Conservation (phyloP, 2,797 vertebrate genomes). For the Manis pentadactyla region DNA sequence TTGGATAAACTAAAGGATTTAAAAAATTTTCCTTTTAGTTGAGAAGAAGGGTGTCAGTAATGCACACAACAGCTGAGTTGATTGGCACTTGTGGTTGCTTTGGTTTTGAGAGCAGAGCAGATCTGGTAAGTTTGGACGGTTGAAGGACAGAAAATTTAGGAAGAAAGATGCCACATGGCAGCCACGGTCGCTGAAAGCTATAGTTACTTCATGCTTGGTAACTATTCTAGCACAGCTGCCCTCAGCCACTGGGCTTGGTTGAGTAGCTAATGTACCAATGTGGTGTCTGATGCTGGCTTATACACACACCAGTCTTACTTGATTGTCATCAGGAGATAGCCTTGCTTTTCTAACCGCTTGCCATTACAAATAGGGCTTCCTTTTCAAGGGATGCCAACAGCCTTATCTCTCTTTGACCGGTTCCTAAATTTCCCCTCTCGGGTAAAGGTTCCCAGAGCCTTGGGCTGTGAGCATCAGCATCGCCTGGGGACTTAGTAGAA, state of each 20-base stretch:
- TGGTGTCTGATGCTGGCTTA: not conserved
- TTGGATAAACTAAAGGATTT: not conserved
- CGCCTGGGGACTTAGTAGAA: not conserved
- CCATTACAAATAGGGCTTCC: rapidly evolving
- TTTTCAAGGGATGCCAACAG: not conserved
- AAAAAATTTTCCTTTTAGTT: not conserved
- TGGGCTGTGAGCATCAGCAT: not conserved
- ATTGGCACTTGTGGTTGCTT: not conserved
- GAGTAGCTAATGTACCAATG: not conserved
- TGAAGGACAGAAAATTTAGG: not conserved
- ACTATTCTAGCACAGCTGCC: not conserved
- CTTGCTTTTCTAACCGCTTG: not conserved
- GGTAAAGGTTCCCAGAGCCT: not conserved
- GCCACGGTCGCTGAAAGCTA: not conserved
- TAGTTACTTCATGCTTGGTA: not conserved
- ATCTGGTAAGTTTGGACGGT: not conserved
- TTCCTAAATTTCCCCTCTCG: not conserved
- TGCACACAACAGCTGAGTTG: rapidly evolving
- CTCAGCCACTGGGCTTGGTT: not conserved
- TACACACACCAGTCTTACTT: not conserved
- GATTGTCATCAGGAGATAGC: not conserved
- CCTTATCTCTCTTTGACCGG: not conserved
- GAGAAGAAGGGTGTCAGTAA: not conserved
- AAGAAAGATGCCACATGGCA: not conserved
- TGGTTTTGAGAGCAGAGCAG: not conserved